A percentile compares a stretch with the other conserved stretches of the same genome.
Evolutionary conservation across 2,113 vertebrate species (phyloP).

Genomic region (Brachirus orientalis): DNA sequence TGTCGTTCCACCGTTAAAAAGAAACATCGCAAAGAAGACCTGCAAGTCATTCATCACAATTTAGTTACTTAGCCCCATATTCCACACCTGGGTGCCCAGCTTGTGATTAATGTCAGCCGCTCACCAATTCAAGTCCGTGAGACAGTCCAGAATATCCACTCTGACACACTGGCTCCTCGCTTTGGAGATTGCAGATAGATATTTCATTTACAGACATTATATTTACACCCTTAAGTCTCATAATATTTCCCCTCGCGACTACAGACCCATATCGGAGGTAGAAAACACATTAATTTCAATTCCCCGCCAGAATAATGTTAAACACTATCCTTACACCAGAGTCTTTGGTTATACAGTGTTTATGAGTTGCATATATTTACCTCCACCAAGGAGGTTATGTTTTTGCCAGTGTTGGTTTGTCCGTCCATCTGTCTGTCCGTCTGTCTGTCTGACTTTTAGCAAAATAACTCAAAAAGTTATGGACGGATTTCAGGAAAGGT

Average conservation of each 20-base stretch:
- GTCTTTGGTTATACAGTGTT: no score
- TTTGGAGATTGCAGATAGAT: constrained; percentile 56
- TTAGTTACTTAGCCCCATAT: constrained; percentile 73
- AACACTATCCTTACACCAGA: no score
- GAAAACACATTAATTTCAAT: not conserved
- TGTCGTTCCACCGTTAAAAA: constrained; percentile 12
- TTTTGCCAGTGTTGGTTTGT: no score
- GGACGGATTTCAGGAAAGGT: no score
- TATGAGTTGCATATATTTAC: no score
- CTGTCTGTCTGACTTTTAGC: no score
- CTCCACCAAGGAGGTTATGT: no score
- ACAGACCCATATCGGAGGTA: not conserved
- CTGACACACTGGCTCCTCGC: constrained; percentile 59
- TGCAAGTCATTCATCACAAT: constrained; percentile 76
- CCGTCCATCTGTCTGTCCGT: no score
- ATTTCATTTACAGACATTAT: constrained; percentile 48
- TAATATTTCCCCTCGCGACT: constrained; percentile 19
- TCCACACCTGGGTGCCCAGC: constrained; percentile 74
- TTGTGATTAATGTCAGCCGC: constrained; percentile 68
- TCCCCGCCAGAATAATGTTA: no score
- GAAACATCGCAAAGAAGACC: constrained; percentile 51
- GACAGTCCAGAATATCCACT: constrained; percentile 56
- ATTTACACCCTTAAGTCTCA: constrained; percentile 38
- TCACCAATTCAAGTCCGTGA: constrained; percentile 58
- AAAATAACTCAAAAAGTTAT: no score